Evolutionary conservation across 2,113 vertebrate genomes (phyloP).

Genomic region (Stegostoma tigrinum): DNA sequence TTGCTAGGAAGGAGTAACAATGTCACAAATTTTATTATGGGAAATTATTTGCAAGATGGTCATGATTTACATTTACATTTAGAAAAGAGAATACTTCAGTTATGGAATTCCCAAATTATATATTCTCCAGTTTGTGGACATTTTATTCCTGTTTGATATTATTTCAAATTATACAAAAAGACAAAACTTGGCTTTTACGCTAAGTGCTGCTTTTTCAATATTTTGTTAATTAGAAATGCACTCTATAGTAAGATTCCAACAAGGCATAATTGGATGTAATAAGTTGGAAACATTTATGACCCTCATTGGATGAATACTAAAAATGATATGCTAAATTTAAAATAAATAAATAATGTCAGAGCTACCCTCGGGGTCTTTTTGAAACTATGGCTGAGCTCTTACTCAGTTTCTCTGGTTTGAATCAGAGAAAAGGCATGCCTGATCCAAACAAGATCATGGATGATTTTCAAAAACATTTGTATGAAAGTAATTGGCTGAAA

Average conservation of each 20-base stretch:
- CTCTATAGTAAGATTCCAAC: background rate
- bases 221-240: conserved; percentile 2
- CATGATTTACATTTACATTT: background rate
- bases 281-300: conserved; percentile 4
- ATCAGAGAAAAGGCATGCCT: background rate
- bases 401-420: background rate
- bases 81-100: background rate
- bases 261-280: background rate
- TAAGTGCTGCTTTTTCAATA: background rate
- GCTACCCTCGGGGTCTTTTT: background rate
- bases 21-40: background rate
- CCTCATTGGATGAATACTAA: background rate
- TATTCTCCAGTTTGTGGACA: background rate
- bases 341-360: background rate
- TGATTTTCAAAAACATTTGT: background rate
- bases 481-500: background rate
- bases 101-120: background rate
- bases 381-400: background rate
- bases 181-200: background rate
- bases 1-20: background rate
- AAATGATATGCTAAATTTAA: background rate
- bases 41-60: background rate
- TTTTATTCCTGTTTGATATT: background rate
- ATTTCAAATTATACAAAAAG: background rate
- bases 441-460: background rate